These are phyloP conservation scores for Trimorus sp. DNA, from an alignment of 2,888 invertebrate genomes.

Conservation along the genomic window DNA sequence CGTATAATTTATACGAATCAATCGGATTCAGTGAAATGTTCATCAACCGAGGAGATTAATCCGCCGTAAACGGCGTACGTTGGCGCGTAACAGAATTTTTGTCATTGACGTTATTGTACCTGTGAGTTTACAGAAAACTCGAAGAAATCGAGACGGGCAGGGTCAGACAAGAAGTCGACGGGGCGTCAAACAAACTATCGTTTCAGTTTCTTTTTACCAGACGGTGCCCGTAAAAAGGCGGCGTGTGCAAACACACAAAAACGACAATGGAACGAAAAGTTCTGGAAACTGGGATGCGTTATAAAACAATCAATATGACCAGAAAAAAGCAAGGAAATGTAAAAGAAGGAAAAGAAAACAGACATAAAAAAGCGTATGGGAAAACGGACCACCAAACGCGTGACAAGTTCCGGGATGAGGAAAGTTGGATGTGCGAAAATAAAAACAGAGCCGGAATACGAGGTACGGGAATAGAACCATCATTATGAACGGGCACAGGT, in stretches of 20 bases:
- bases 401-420: slow-evolving; percentile 16
- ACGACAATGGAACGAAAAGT: slow-evolving; percentile 20
- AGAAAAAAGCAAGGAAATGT: neutral
- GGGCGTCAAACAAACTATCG: too few species aligned
- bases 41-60: slow-evolving; percentile 15
- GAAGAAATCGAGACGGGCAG: too few species aligned
- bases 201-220: neutral
- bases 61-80: neutral
- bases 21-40: slow-evolving; percentile 32
- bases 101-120: too few species aligned
- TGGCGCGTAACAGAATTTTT: too few species aligned
- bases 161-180: too few species aligned
- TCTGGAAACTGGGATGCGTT: slow-evolving; percentile 27
- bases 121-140: too few species aligned
- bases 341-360: neutral
- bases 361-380: neutral
- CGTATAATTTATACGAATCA: slow-evolving; percentile 18
- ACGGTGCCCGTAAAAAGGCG: slow-evolving; percentile 31
- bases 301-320: slow-evolving; percentile 39
- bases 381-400: neutral
- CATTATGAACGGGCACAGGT: slow-evolving; percentile 59
- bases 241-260: slow-evolving; percentile 1
- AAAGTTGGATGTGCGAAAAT: slow-evolving; percentile 16
- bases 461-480: slow-evolving; percentile 33
- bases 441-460: slow-evolving; percentile 24